Conservation (phyloP, 2,888 invertebrate species). For the Diaphora mendica region DNA sequence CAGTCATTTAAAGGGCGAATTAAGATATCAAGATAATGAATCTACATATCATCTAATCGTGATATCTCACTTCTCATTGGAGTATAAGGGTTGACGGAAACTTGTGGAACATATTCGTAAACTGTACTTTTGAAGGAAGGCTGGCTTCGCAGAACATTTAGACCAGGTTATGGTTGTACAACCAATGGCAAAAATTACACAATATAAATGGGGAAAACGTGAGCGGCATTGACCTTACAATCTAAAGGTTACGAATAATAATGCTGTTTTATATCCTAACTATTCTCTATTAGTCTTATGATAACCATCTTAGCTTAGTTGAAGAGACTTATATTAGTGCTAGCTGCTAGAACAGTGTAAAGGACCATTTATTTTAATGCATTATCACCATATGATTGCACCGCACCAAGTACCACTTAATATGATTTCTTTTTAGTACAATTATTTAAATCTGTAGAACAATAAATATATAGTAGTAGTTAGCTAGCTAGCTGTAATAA, state of each 20-base stretch:
- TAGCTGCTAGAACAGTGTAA: not conserved
- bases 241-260: conserved; percentile 1
- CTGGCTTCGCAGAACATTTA: not conserved
- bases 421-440: not conserved
- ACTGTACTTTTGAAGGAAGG: not conserved
- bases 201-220: conserved; percentile 6
- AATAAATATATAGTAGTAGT: not conserved
- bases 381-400: not conserved
- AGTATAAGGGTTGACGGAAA: not conserved
- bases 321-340: not conserved
- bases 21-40: not conserved
- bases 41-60: not conserved
- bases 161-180: not conserved
- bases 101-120: not conserved
- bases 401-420: not conserved
- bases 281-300: not conserved
- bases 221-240: conserved; percentile 7
- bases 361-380: not conserved
- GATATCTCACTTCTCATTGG: not conserved
- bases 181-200: conserved; percentile 4
- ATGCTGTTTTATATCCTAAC: not conserved
- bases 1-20: not conserved
- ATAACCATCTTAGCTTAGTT: not conserved
- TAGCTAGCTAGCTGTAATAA: not conserved
- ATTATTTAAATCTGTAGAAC: not conserved